Conservation (phyloP, 2,797 vertebrate species). For the Pseudopleuronectes americanus region DNA sequence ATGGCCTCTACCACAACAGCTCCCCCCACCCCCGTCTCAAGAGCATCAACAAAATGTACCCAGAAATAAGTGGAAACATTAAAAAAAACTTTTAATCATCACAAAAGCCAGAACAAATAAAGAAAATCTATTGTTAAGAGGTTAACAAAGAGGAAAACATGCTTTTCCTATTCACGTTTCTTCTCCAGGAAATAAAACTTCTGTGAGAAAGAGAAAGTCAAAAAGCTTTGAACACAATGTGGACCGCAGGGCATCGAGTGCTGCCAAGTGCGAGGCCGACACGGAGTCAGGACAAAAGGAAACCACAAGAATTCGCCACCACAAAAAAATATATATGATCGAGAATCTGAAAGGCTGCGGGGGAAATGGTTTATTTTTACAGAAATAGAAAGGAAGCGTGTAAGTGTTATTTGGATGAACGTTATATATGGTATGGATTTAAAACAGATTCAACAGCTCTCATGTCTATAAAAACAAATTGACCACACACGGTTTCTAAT, state of each 20-base stretch:
- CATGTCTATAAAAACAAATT: not conserved
- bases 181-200: not conserved
- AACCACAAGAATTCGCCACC: not conserved
- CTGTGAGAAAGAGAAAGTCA: constrained; percentile 10
- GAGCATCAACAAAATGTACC: constrained; percentile 42
- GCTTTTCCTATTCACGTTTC: not conserved
- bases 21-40: not conserved
- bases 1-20: constrained; percentile 32
- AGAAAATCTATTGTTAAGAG: not conserved
- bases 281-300: not conserved
- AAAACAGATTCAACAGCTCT: constrained; percentile 3
- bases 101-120: constrained; percentile 3
- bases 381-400: not conserved
- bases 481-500: not conserved
- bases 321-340: not conserved
- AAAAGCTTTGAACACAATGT: not conserved
- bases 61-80: constrained; percentile 15
- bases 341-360: not conserved
- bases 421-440: not conserved
- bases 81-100: not conserved
- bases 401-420: not conserved
- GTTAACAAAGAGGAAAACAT: not conserved
- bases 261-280: constrained; percentile 1
- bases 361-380: not conserved
- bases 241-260: constrained; percentile 4